These are phyloP conservation scores for Ceriagrion tenellum DNA, from an alignment of 2,888 invertebrate genomes.

Conservation along the genomic window DNA sequence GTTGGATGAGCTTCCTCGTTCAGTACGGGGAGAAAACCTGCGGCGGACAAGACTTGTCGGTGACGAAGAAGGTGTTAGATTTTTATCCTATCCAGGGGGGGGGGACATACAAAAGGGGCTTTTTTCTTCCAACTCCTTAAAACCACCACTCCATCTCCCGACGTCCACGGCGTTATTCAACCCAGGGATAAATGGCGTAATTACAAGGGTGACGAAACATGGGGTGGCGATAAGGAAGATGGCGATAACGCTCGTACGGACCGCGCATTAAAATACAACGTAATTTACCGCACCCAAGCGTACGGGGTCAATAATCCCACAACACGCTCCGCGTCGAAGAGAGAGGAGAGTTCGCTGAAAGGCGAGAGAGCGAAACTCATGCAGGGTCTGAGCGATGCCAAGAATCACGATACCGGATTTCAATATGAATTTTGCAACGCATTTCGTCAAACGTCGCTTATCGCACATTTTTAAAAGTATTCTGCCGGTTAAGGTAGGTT, in stretches of 20 bases:
- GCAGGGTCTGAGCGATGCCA: too few relatives aligned
- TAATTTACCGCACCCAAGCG: neutral
- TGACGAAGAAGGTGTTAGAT: neutral
- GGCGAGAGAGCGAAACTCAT: neutral
- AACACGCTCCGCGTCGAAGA: neutral
- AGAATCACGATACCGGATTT: too few relatives aligned
- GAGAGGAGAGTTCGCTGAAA: neutral
- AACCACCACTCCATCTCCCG: too few relatives aligned
- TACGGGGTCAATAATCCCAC: neutral
- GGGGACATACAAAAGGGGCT: neutral
- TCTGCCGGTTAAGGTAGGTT: too few relatives aligned
- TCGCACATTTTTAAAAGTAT: too few relatives aligned
- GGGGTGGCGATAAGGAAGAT: neutral
- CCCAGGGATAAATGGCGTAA: neutral
- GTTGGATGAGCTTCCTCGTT: too few relatives aligned
- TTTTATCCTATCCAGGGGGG: neutral
- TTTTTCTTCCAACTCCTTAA: neutral
- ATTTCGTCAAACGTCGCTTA: too few relatives aligned
- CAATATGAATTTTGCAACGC: too few relatives aligned
- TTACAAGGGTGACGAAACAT: constrained; percentile 3
- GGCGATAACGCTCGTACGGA: neutral
- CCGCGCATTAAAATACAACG: neutral
- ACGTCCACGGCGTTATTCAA: neutral
- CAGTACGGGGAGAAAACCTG: neutral
- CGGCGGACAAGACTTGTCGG: neutral